These are phyloP conservation scores for Smittia sp. DNA, from an alignment of 2,888 invertebrate species.

Conservation along the genomic window DNA sequence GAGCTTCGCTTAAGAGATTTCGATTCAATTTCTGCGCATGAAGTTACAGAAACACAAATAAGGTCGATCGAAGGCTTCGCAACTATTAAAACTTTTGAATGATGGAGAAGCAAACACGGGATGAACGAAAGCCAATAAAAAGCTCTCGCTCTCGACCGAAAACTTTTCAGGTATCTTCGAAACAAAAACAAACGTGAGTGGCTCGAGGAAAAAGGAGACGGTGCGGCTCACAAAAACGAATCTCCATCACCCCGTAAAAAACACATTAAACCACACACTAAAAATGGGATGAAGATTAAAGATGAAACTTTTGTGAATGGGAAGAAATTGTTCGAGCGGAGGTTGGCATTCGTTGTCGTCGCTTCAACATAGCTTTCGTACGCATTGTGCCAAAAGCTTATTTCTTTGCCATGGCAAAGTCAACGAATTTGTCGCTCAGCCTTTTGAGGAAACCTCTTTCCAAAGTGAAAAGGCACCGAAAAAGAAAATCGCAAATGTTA, in stretches of 20 bases:
- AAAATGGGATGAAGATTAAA: constrained; percentile 14
- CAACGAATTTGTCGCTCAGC: not conserved
- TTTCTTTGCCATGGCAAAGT: no score
- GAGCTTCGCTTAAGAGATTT: no score
- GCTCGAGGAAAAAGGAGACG: constrained; percentile 10
- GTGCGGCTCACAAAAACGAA: not conserved
- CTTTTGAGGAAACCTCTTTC: no score
- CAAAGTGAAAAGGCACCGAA: not conserved
- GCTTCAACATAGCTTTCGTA: no score
- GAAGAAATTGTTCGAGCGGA: no score
- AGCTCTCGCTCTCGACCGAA: not conserved
- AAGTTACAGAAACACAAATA: not conserved
- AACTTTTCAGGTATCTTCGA: constrained; percentile 17
- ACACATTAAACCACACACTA: constrained; percentile 26
- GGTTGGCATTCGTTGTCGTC: no score
- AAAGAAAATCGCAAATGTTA: not conserved
- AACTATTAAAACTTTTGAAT: constrained; percentile 5
- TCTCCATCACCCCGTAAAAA: constrained; percentile 10
- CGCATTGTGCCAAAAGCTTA: no score
- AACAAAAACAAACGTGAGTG: not conserved
- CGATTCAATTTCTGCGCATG: no score
- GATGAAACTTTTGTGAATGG: not conserved
- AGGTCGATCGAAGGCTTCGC: not conserved
- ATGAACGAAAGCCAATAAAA: not conserved
- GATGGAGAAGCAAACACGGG: not conserved